These are phyloP conservation scores for Pleuronectes platessa DNA, from an alignment of 2,113 vertebrate genomes.

Conservation along the genomic window DNA sequence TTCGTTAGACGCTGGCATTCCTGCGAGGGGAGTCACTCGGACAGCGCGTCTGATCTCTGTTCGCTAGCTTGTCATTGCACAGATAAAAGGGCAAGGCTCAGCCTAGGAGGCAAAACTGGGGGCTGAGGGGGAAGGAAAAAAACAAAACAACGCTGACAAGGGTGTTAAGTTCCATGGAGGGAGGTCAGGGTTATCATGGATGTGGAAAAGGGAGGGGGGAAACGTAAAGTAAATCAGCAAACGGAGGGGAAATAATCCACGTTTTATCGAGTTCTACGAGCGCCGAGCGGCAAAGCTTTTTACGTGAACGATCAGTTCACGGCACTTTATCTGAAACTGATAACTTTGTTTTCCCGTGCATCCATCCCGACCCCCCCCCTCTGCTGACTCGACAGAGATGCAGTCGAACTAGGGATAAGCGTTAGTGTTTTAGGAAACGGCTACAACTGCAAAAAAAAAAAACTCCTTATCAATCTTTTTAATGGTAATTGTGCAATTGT, in stretches of 20 bases:
- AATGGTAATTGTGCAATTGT: slow-evolving; percentile 26
- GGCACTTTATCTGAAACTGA: not conserved
- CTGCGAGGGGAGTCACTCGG: slow-evolving; percentile 57
- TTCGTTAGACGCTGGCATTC: slow-evolving; percentile 28
- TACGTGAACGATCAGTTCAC: not conserved
- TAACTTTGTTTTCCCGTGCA: not conserved
- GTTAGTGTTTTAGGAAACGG: not conserved
- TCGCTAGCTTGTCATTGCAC: slow-evolving; percentile 56
- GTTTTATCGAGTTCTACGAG: not conserved
- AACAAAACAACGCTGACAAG: slow-evolving; percentile 65
- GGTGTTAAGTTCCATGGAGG: slow-evolving; percentile 54
- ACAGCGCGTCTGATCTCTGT: slow-evolving; percentile 60
- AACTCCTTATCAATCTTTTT: slow-evolving; percentile 2
- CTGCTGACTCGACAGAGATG: not conserved
- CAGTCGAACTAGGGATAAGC: not conserved
- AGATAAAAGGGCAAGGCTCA: slow-evolving; percentile 56
- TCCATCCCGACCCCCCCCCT: not conserved
- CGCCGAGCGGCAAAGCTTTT: not conserved
- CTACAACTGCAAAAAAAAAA: slow-evolving; percentile 1
- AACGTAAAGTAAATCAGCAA: slow-evolving; percentile 20
- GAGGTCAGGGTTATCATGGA: slow-evolving; percentile 61
- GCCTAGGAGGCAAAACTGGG: slow-evolving; percentile 43
- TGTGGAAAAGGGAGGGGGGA: slow-evolving; percentile 6
- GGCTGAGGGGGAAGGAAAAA: slow-evolving; percentile 16
- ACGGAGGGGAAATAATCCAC: not conserved